A percentile compares a stretch with the other conserved stretches of the same genome.
phyloP scores from a whole-genome alignment of 2,888 invertebrate genomes.

The Hoplodrina blanda region DNA sequence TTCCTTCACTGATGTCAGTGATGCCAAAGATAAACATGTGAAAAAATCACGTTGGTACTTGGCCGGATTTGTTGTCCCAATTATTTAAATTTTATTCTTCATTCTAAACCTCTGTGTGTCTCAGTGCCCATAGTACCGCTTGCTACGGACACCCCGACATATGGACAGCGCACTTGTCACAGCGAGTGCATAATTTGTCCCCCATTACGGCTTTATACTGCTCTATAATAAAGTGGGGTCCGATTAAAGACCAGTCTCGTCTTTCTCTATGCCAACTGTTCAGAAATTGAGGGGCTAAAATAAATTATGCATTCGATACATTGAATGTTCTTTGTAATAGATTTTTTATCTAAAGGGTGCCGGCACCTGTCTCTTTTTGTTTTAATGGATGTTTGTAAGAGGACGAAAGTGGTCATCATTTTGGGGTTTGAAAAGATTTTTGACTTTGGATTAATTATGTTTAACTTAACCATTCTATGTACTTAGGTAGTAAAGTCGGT shows the following conservation, averaged over 20 bases:
- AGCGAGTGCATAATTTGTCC: conserved; percentile 86
- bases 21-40: no score
- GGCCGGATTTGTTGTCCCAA: neutral
- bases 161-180: conserved; percentile 88
- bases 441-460: neutral
- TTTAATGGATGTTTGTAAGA: conserved; percentile 40
- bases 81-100: neutral
- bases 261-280: conserved; percentile 88
- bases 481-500: neutral
- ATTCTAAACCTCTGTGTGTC: conserved; percentile 67
- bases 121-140: conserved; percentile 67
- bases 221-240: conserved; percentile 84
- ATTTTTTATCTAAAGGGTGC: conserved; percentile 77
- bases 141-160: conserved; percentile 87
- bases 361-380: conserved; percentile 80
- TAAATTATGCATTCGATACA: conserved; percentile 89
- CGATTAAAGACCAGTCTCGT: conserved; percentile 87
- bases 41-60: no score
- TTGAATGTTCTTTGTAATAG: conserved; percentile 86
- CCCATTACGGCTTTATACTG: conserved; percentile 83
- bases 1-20: no score
- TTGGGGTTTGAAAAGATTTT: conserved; percentile 3
- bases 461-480: no score
- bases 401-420: conserved; percentile 8
- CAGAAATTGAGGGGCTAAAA: conserved; percentile 73